Evolutionary conservation across 2,888 invertebrate genomes (phyloP).

Genomic region (Eilema caniola): DNA sequence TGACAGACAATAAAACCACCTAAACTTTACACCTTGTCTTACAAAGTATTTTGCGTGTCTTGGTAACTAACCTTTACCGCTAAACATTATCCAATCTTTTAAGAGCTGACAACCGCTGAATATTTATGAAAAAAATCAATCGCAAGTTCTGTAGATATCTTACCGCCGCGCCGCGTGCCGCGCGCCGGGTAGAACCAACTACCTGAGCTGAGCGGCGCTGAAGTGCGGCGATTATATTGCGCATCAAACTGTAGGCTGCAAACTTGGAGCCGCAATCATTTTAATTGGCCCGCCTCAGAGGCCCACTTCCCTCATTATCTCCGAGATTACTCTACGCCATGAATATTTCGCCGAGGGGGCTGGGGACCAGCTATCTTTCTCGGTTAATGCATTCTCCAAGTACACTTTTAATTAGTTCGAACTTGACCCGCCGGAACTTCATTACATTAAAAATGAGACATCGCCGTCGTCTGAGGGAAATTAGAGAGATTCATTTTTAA

Average conservation of each 20-base stretch:
- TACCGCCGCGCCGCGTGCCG: constrained; percentile 19
- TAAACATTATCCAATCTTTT: background rate
- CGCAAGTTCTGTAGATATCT: constrained; percentile 13
- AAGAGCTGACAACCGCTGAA: constrained; percentile 4
- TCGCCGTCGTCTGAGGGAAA: constrained; percentile 29
- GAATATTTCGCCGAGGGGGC: constrained; percentile 43
- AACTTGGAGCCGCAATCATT: constrained; percentile 55
- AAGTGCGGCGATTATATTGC: constrained; percentile 40
- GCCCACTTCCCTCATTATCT: constrained; percentile 54
- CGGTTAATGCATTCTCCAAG: constrained; percentile 47
- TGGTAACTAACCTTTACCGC: background rate
- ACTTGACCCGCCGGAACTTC: constrained; percentile 52
- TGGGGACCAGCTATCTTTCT: constrained; percentile 19
- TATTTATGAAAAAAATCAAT: constrained; percentile 24
- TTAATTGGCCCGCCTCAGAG: constrained; percentile 58
- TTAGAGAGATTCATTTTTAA: constrained; percentile 35
- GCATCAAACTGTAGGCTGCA: constrained; percentile 45
- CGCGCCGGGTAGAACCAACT: constrained; percentile 33
- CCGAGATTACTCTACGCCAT: constrained; percentile 54
- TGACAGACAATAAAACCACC: background rate
- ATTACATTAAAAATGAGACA: constrained; percentile 48
- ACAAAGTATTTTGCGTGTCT: background rate
- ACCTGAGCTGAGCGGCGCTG: constrained; percentile 29
- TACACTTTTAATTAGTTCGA: constrained; percentile 57
- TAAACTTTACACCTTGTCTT: background rate